Conservation (phyloP, 2,113 vertebrate genomes). For the Serilophus lunatus region DNA sequence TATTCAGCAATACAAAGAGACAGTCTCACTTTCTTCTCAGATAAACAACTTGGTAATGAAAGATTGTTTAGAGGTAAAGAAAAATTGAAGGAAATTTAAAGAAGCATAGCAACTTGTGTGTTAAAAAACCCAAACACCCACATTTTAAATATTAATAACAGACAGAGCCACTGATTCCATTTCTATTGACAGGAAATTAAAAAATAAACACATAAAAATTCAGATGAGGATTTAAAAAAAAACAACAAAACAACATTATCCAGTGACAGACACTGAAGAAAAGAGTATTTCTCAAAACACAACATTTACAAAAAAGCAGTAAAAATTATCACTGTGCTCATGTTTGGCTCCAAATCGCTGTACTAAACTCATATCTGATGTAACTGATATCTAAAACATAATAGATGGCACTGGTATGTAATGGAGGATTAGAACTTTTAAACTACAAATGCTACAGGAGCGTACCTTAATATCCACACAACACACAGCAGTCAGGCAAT, state of each 20-base stretch:
- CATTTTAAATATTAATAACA: slow-evolving; percentile 14
- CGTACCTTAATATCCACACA: background rate
- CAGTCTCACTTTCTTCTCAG: slow-evolving; percentile 61
- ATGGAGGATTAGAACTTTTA: background rate
- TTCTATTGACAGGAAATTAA: slow-evolving; percentile 28
- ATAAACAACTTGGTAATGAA: slow-evolving; percentile 64
- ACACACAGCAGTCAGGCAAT: background rate
- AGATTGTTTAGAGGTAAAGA: slow-evolving; percentile 46
- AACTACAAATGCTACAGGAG: background rate
- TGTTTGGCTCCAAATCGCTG: background rate
- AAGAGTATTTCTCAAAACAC: background rate
- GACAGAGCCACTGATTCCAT: background rate
- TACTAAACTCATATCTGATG: background rate
- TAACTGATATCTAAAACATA: background rate
- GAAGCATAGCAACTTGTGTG: background rate
- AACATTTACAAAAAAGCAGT: background rate
- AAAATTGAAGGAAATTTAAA: slow-evolving; percentile 42
- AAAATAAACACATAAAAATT: slow-evolving; percentile 30
- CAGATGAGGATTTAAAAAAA: background rate
- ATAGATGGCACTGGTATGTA: background rate
- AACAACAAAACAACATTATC: no score
- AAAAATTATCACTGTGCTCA: background rate
- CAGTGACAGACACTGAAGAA: background rate
- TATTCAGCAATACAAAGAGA: slow-evolving; percentile 65
- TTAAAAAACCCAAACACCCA: background rate